Conservation (phyloP, 2,113 vertebrate genomes). For the Fulica atra region DNA sequence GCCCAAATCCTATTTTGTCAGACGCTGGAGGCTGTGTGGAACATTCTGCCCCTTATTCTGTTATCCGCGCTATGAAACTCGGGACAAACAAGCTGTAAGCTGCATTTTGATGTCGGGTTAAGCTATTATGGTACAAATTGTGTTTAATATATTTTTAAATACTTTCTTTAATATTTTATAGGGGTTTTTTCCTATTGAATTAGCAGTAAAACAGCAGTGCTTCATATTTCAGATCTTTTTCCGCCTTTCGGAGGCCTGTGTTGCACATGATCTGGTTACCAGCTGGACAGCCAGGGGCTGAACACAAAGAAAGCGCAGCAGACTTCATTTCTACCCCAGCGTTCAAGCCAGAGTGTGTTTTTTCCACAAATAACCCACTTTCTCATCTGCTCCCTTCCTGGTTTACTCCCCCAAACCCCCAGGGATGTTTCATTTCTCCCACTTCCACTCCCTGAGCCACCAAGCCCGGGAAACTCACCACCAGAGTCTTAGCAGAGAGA, state of each 20-base stretch:
- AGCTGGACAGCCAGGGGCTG: conserved; percentile 65
- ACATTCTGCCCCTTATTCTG: conserved; percentile 25
- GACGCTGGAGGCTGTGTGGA: conserved; percentile 49
- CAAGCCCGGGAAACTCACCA: not conserved
- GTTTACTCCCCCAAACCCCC: not conserved
- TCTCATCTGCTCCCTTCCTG: not conserved
- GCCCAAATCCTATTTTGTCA: conserved; percentile 62
- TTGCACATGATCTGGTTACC: conserved; percentile 64
- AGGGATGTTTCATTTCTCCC: not conserved
- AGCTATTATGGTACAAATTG: conserved; percentile 75
- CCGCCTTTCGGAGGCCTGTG: conserved; percentile 44
- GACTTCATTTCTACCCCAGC: not conserved
- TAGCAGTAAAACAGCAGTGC: conserved; percentile 64
- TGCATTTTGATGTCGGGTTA: conserved; percentile 65
- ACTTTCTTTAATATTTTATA: conserved; percentile 78
- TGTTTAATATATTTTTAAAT: conserved; percentile 79
- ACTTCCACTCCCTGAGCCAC: rapidly evolving
- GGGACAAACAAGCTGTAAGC: conserved; percentile 60
- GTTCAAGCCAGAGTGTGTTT: not conserved
- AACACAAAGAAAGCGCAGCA: conserved; percentile 49
- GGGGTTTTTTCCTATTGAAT: conserved; percentile 63
- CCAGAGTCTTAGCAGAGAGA: not conserved
- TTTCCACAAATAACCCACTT: conserved; percentile 35
- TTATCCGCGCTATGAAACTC: conserved; percentile 3
- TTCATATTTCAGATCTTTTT: conserved; percentile 65